These are phyloP conservation scores for Ptilonorhynchus violaceus DNA, from an alignment of 2,113 vertebrate species.

Conservation along the genomic window DNA sequence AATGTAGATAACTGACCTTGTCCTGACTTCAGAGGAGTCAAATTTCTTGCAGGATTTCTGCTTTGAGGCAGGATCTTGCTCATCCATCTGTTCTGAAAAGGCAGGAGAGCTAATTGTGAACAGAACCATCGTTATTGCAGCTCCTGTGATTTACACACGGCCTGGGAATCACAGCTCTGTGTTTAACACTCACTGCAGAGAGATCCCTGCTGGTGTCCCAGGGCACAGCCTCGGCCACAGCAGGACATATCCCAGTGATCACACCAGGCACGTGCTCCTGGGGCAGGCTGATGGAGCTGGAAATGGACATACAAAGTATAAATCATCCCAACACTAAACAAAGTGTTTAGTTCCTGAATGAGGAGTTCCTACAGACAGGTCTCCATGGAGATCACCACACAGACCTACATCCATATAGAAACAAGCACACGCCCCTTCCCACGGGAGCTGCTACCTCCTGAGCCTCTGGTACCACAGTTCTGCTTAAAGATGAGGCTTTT, in stretches of 20 bases:
- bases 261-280: not conserved
- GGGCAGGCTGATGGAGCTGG: not conserved
- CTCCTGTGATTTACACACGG: not conserved
- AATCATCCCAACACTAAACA: not conserved
- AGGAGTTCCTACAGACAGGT: not conserved
- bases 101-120: not conserved
- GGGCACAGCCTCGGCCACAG: not conserved
- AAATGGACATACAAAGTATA: not conserved
- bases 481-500: not conserved
- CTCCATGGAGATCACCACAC: not conserved
- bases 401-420: not conserved
- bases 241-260: accelerated
- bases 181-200: not conserved
- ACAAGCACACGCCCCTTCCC: not conserved
- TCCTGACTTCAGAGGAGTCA: not conserved
- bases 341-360: not conserved
- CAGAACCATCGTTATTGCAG: not conserved
- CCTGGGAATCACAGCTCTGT: not conserved
- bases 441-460: accelerated
- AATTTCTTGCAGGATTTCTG: not conserved
- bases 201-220: not conserved
- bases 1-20: not conserved
- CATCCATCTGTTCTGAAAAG: not conserved
- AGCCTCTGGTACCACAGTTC: not conserved
- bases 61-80: not conserved